Evolutionary conservation across 2,888 invertebrate species (phyloP).

Genomic region (Machimus rusticus): DNA sequence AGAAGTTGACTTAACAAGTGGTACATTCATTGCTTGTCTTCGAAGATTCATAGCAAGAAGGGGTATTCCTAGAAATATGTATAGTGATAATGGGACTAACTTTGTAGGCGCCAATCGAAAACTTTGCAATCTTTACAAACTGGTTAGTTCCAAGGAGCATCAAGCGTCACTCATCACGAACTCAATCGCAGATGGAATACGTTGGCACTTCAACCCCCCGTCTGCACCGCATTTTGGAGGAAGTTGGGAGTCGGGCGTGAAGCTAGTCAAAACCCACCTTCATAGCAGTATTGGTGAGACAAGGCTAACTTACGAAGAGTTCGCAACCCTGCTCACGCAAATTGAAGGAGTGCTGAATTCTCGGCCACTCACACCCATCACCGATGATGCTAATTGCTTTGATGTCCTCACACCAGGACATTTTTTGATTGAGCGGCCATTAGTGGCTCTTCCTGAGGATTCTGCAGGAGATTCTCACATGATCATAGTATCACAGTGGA

Average conservation of each 20-base stretch:
- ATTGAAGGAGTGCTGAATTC: constrained; percentile 23
- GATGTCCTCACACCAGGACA: not conserved
- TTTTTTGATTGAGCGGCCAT: not conserved
- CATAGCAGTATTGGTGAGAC: not conserved
- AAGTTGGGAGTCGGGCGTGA: not conserved
- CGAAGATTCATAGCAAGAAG: no score
- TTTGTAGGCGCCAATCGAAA: not conserved
- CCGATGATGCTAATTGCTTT: not conserved
- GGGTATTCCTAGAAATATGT: no score
- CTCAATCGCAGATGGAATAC: not conserved
- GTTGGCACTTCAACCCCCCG: not conserved
- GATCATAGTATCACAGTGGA: not conserved
- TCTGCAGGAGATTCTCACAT: not conserved
- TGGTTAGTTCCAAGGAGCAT: no score
- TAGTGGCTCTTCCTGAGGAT: not conserved
- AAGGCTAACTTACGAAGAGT: constrained; percentile 16
- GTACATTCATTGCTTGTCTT: no score
- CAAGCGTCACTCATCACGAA: not conserved
- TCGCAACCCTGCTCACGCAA: not conserved
- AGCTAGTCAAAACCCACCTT: constrained; percentile 42
- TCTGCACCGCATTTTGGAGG: no score
- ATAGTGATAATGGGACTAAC: no score
- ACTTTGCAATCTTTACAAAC: not conserved
- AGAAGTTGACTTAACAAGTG: no score
- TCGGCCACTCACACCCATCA: not conserved